A percentile compares a stretch with the other conserved stretches of the same genome.
Evolutionary conservation across 2,888 invertebrate genomes (phyloP).

Genomic region (Xestia c-nigrum): DNA sequence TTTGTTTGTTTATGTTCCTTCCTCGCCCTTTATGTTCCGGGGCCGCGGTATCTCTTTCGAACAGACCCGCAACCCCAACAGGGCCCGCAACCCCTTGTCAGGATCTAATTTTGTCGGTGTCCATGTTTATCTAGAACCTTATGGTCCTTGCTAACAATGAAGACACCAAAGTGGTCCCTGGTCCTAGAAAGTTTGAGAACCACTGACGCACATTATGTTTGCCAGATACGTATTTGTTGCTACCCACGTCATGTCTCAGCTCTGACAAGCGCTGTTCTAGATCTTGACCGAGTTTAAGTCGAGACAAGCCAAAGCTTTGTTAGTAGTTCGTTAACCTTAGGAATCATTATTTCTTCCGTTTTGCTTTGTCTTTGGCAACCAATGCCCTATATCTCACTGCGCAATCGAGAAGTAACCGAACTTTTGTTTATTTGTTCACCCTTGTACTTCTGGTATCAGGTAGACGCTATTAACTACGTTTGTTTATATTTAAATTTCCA

Average conservation of each 20-base stretch:
- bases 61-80: too few relatives aligned
- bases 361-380: background rate
- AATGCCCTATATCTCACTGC: background rate
- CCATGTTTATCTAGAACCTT: too few relatives aligned
- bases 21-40: too few relatives aligned
- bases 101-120: too few relatives aligned
- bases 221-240: background rate
- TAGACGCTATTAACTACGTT: background rate
- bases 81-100: too few relatives aligned
- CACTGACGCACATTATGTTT: background rate
- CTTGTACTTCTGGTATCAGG: background rate
- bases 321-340: constrained; percentile 20
- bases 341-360: background rate
- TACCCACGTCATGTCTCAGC: background rate
- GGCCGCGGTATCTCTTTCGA: too few relatives aligned
- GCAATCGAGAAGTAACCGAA: background rate
- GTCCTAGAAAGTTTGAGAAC: too few relatives aligned
- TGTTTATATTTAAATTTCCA: background rate
- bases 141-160: too few relatives aligned
- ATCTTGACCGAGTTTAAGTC: background rate
- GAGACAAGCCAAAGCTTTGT: constrained; percentile 9
- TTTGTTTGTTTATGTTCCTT: too few relatives aligned
- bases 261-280: background rate
- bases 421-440: background rate
- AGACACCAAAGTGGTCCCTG: too few relatives aligned